phyloP scores from a whole-genome alignment of 2,113 vertebrate species.

The Macquaria australasica region DNA sequence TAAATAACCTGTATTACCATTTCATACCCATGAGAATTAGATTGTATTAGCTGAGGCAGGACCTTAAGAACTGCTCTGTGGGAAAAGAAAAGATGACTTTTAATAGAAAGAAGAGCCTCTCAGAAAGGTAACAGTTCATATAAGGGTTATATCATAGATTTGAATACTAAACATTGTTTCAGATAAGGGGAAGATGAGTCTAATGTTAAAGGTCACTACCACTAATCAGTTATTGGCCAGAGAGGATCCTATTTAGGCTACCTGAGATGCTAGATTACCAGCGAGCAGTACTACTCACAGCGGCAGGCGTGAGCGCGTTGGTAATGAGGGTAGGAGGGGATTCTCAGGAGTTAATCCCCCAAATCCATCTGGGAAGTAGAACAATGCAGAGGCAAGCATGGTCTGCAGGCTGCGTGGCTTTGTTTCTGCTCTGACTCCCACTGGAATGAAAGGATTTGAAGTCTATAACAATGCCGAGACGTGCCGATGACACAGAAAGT shows the following conservation, averaged over 20 bases:
- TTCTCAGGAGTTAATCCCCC: slow-evolving; percentile 80
- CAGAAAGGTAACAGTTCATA: not conserved
- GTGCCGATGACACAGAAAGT: not conserved
- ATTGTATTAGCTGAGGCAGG: not conserved
- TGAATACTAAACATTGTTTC: not conserved
- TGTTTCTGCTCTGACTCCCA: slow-evolving; percentile 46
- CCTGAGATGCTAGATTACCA: slow-evolving; percentile 40
- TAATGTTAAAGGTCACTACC: slow-evolving; percentile 23
- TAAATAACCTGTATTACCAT: not conserved
- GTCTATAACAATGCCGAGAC: not conserved
- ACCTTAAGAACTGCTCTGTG: not conserved
- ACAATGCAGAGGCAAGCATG: slow-evolving; percentile 64
- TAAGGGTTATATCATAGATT: not conserved
- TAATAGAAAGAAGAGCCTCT: not conserved
- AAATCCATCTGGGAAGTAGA: slow-evolving; percentile 78
- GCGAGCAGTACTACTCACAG: slow-evolving; percentile 20
- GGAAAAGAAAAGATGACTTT: not conserved
- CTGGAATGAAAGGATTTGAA: slow-evolving; percentile 33
- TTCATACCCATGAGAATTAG: not conserved
- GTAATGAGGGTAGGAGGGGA: slow-evolving; percentile 78
- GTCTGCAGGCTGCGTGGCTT: slow-evolving; percentile 50
- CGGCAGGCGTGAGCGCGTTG: slow-evolving; percentile 42
- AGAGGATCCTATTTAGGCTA: slow-evolving; percentile 39
- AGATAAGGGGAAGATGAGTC: not conserved
- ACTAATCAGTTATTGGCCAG: slow-evolving; percentile 23